Base-by-base conservation (phyloP, 2,888 invertebrate genomes). In the Auanema freiburgensis region DNA sequence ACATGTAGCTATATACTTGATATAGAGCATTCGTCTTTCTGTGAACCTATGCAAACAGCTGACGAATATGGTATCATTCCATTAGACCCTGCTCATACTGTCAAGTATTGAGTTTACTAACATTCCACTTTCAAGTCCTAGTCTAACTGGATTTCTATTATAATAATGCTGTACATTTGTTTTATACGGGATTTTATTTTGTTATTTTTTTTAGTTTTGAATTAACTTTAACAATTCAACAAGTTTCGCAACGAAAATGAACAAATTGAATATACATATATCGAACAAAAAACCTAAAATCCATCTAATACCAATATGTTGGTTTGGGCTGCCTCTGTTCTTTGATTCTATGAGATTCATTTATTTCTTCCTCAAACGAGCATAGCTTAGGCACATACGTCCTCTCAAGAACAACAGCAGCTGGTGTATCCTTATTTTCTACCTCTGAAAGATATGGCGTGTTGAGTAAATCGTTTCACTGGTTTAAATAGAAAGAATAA, bases 1-100 rank as follows among this genome's bases (percentile, higher is more conserved):
- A 90, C 91, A 0, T 97, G 97, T 83, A 91, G 93, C 85, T 97
- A 97, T 84, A 90, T 93, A 59, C 86, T 98, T 57, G 92, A 91
- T 57, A 92, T 97, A 0, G 95, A 96, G 84, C 18, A 52, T 43
- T 52, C 18, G 40, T 64, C 66, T 23, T 73, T 73, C 62, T 73
- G 73, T 51, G 68, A 69, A 44, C 64, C 67, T 1, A 46, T 73
- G 4, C 71, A 73, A 44, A 68, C 64, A 43, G 62, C 69, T 3
- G 67, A 73, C 40, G 66, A 73, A 18, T 63, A 59, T 43, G 73
- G 74, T 1, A 44, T 72, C 2, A 71, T 71, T 18, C 23, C 50
- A 10, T 18, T 65, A 33, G 63, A 59, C 50, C 52, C 57, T 40
- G 8, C 41, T 33, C 33, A 33, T 33, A 33, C 33, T 33, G 33